Evolutionary conservation across 2,797 vertebrate species (phyloP), one percentile per base, ranked within the genome.

Genomic region (Chiroxiphia lanceolata): DNA sequence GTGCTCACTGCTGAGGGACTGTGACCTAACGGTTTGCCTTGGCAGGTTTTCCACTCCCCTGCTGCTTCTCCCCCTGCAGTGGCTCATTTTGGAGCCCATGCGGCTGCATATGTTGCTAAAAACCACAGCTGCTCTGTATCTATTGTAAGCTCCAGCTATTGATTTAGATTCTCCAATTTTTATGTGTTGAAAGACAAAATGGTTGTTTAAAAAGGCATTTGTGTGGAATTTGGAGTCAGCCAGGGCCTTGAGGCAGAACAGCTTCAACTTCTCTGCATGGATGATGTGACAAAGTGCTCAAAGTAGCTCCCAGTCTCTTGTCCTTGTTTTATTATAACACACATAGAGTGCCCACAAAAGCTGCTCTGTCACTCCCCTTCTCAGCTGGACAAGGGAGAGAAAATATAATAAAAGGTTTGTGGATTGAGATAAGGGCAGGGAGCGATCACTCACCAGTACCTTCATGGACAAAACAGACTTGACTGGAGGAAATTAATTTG

Each of bases 141-240:
- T 65, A 71, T 85, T 92, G 69, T 94, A 38, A 54, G 76, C 47
- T 65, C 33, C 45, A 79, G 95, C 67, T 93, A 77, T 90, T 77
- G 65, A 96, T 96, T 91, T 80, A 65, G 50, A 93, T 89, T 45
- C 59, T 90, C 76, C 82, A 89, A n/a, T 86, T 96, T 74, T 88
- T 56, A 51, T 54, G 56, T 70, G 20, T 14, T 59, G 89, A 91
- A 93, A 88, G 83, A 83, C 51, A 59, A 95, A 93, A 85, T 33
- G 70, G 83, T 95, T 86, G 83, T 61, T 91, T 94, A 54, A 87
- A 94, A 89, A 94, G 45, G 40, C 65, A n/a, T 94, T 94, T 96
- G 27, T 91, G 57, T 19, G 33, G 59, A 84, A 72, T 70, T 85
- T 20, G 20, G 45, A 61, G 19, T 64, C 76, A 83, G 57, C 85